A percentile compares a stretch with the other conserved stretches of the same genome.
Conservation (phyloP, 2,113 vertebrate genomes). For the Sinosuthora webbiana region DNA sequence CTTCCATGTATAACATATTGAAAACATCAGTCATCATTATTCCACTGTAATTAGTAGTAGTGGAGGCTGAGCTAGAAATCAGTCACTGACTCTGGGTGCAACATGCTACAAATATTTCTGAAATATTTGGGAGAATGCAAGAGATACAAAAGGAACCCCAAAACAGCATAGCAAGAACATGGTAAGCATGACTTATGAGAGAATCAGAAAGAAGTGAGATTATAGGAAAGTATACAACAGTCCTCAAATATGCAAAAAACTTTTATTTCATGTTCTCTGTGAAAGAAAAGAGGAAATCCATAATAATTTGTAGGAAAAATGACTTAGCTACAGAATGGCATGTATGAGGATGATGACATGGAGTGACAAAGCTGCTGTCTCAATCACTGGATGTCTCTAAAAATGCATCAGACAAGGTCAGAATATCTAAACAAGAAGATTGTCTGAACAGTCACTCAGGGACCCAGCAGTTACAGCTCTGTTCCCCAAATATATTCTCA, state of each 20-base stretch:
- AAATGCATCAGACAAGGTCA: background rate
- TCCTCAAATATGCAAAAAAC: background rate
- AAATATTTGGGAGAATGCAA: background rate
- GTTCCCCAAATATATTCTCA: background rate
- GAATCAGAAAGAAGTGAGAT: background rate
- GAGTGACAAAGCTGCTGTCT: background rate
- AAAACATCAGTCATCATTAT: background rate
- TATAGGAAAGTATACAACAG: background rate
- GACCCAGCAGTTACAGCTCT: background rate
- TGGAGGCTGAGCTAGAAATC: background rate
- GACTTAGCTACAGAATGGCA: background rate
- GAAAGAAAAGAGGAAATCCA: background rate
- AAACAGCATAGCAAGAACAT: background rate
- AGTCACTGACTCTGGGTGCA: background rate
- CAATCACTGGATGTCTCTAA: background rate
- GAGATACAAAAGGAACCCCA: background rate
- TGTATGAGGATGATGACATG: background rate
- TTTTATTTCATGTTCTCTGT: background rate
- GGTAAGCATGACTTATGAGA: background rate
- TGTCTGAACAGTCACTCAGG: background rate
- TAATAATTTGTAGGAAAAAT: background rate
- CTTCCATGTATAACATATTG: background rate
- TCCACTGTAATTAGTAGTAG: background rate
- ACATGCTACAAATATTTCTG: background rate
- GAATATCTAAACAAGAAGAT: background rate